A percentile compares a stretch with the other conserved stretches of the same genome.
Conservation (phyloP, 2,113 vertebrate genomes). For the Tetraodon nigroviridis region DNA sequence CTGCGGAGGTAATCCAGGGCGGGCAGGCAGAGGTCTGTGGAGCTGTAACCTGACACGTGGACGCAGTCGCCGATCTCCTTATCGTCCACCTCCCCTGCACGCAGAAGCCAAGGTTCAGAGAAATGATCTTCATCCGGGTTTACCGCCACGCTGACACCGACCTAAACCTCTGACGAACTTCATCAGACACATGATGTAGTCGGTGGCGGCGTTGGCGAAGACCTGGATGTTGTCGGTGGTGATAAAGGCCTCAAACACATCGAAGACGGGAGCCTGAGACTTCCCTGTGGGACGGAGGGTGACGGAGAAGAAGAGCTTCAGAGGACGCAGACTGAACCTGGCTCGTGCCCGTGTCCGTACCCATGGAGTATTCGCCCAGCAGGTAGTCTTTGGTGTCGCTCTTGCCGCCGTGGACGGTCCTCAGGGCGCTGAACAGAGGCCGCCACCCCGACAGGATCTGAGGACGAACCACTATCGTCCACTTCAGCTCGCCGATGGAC, state of each 20-base stretch:
- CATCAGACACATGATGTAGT: constrained; percentile 99
- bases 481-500: constrained; percentile 95
- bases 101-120: not conserved
- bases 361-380: constrained; percentile 90
- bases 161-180: constrained; percentile 98
- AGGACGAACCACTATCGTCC: constrained; percentile 92
- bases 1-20: constrained; percentile 92
- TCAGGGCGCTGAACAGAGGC: constrained; percentile 92
- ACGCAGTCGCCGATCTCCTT: constrained; percentile 90
- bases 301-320: not conserved
- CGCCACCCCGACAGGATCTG: constrained; percentile 97
- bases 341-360: constrained; percentile 53
- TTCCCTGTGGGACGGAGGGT: constrained; percentile 74
- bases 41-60: constrained; percentile 75
- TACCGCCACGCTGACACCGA: constrained; percentile 49
- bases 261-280: constrained; percentile 92
- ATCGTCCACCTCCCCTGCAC: constrained; percentile 86
- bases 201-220: constrained; percentile 94
- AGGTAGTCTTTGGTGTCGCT: constrained; percentile 91
- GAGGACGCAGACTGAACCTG: not conserved
- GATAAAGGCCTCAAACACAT: constrained; percentile 97
- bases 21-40: constrained; percentile 93
- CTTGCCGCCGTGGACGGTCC: constrained; percentile 88
- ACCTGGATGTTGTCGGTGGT: constrained; percentile 98
- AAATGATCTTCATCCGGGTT: not conserved